Evolutionary conservation across 2,113 vertebrate species (phyloP).

Genomic region (Corythaeola cristata): DNA sequence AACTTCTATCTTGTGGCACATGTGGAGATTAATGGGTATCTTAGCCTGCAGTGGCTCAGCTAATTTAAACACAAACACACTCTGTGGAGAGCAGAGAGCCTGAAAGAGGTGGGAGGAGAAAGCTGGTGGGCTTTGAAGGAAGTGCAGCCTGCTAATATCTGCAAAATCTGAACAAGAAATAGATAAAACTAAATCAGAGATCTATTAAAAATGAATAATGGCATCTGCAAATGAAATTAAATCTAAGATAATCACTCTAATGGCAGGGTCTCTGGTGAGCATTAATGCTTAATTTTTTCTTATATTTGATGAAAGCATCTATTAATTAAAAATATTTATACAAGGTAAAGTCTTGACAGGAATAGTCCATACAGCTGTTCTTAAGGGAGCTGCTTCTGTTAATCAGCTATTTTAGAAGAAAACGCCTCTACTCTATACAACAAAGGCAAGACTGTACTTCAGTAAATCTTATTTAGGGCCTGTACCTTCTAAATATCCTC

Average conservation of each 20-base stretch:
- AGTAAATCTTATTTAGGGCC: conserved; percentile 4
- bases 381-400: conserved; percentile 35
- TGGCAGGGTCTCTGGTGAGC: conserved; percentile 66
- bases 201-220: conserved; percentile 75
- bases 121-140: conserved; percentile 14
- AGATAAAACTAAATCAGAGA: conserved; percentile 67
- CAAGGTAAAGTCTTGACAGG: conserved; percentile 45
- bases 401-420: conserved; percentile 47
- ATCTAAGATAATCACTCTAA: conserved; percentile 69
- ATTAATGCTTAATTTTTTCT: conserved; percentile 59
- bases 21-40: conserved; percentile 55
- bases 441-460: background rate
- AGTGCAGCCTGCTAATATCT: conserved; percentile 11
- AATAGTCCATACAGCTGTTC: conserved; percentile 24
- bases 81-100: conserved; percentile 20
- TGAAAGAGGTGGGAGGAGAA: conserved; percentile 53
- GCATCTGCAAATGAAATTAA: conserved; percentile 68
- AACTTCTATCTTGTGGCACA: background rate
- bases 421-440: background rate
- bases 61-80: conserved; percentile 69
- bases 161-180: conserved; percentile 26
- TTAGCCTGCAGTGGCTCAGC: conserved; percentile 19
- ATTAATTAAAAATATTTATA: conserved; percentile 78
- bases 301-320: conserved; percentile 65
- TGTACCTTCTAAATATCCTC: conserved; percentile 26